phyloP scores from a whole-genome alignment of 2,888 invertebrate species.

The Eupithecia inturbata region DNA sequence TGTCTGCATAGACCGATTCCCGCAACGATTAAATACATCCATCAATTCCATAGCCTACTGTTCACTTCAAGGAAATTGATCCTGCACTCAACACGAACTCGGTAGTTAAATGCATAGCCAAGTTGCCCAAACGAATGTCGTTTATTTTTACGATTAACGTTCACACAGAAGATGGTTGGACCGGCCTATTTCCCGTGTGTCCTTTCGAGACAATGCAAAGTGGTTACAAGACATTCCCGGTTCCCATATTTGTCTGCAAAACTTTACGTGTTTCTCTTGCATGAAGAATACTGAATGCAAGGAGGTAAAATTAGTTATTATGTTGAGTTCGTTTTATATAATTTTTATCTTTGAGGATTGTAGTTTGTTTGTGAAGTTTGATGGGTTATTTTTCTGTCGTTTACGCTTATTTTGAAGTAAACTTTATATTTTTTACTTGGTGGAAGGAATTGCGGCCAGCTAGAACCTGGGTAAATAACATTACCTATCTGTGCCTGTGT shows the following conservation, averaged over 20 bases:
- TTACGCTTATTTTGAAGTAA: too few species aligned
- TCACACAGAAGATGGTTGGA: not conserved
- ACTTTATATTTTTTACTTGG: too few species aligned
- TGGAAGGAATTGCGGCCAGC: too few species aligned
- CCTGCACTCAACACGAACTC: too few species aligned
- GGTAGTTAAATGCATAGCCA: not conserved
- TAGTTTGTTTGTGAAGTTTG: not conserved
- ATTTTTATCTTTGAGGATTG: not conserved
- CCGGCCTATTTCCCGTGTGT: not conserved
- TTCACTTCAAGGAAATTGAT: not conserved
- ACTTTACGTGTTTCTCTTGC: slow-evolving; percentile 17
- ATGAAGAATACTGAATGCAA: slow-evolving; percentile 12
- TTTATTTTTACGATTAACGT: not conserved
- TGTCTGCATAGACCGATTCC: too few species aligned
- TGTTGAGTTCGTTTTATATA: slow-evolving; percentile 1
- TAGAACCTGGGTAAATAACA: too few species aligned
- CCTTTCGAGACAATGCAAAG: slow-evolving; percentile 52
- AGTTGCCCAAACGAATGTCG: not conserved
- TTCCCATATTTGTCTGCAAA: slow-evolving; percentile 44
- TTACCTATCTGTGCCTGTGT: too few species aligned
- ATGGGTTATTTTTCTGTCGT: not conserved
- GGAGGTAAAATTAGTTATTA: slow-evolving; percentile 14
- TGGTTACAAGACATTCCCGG: slow-evolving; percentile 39
- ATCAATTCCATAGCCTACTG: not conserved
- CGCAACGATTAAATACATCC: too few species aligned